Evolutionary conservation across 2,113 vertebrate species (phyloP), one percentile per base, ranked within the genome.

Genomic region (Osmerus eperlanus): DNA sequence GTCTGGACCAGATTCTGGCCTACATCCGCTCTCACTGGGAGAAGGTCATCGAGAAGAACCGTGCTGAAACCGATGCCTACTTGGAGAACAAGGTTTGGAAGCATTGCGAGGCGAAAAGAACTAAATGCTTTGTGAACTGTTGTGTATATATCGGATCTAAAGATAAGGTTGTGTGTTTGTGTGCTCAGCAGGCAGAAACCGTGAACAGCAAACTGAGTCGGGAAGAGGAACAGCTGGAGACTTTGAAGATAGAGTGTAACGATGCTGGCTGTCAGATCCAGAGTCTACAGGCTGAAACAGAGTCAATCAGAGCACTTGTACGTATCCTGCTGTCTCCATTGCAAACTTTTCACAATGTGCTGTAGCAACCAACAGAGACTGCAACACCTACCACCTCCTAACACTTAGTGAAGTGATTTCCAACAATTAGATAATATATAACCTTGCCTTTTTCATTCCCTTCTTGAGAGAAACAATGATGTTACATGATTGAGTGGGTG

Each of bases 241-340:
- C 83, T 0, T 92, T 98, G 81, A 93, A 95, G 84, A 80, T 89
- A 0, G 94, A 98, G 73, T 91, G 94, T 64, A 93, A 89, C 3
- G 91, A 94, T 23, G 91, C 91, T 0, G 89, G 93, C 1, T 92
- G 93, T 80, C 94, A 94, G 89, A 94, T 97, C 76, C 95, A 99
- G 91, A 97, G 92, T 83, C 86, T 98, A 67, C 95, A 96, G 87
- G 96, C 94, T 0, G 95, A 99, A 90, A 96, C 91, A 0, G 95
- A 99, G 85, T 97, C 96, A 25, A 80, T 97, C 77, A 91, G 94
- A 88, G 95, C 95, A 0, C 90, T 98, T 94, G 97, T 98, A 86
- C 81, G 88, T 78, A 71, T 21, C 14, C 2, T 16, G 23, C 53
- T 16, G 5, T 21, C n/a, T 55, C 25, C 51, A n/a, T 8, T 51